Base-by-base conservation (phyloP, 2,888 invertebrate species). In the Andrena chrysosceles region DNA sequence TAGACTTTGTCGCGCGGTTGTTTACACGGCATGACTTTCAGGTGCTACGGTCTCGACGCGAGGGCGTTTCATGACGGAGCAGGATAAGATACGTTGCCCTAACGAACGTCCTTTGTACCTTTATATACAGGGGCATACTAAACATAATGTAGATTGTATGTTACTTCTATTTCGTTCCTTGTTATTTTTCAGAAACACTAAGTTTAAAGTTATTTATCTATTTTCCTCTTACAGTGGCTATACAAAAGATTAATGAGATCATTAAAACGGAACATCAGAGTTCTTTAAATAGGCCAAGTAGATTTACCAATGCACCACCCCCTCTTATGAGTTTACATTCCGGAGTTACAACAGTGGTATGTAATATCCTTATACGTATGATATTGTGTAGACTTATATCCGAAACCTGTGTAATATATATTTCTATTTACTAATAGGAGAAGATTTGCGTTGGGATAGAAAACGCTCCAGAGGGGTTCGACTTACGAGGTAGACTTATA, bases 391-490 rank as follows among this genome's bases (percentile, higher is more conserved):
- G 10, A 35, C 5, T 0, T 56, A 7, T 66, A n/a, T 54, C 23
- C 59, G 1, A 26, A 33, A 35, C 10, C 2, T 16, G 20, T n/a
- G 13, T n/a, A 23, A 67, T 20, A 2, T 60, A 48, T n/a, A 23
- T 23, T 48, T 77, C 42, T 62, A 56, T 68, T 73, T 49, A 35
- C 77, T 81, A 68, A 33, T 93, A 96, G 93, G 97, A 97, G 93
- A 97, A 97, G 94, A 95, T 97, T 86, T 96, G 96, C 89, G 95
- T 97, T 89, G 97, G 97, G 56, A 94, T 97, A 87, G 97, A 97
- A 90, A 96, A 96, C 95, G 96, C 97, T 70, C 97, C 97, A 35
- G 96, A 96, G 84, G 95, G 96, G 83, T 97, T 97, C 93, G 97
- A 97, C 93, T 95, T 97, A 87, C 96, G 96, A 92, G 96, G 96